Percentiles rank a stretch among this genome's conserved stretches.
phyloP scores from a whole-genome alignment of 2,797 vertebrate genomes.

The Lepus townsendii region DNA sequence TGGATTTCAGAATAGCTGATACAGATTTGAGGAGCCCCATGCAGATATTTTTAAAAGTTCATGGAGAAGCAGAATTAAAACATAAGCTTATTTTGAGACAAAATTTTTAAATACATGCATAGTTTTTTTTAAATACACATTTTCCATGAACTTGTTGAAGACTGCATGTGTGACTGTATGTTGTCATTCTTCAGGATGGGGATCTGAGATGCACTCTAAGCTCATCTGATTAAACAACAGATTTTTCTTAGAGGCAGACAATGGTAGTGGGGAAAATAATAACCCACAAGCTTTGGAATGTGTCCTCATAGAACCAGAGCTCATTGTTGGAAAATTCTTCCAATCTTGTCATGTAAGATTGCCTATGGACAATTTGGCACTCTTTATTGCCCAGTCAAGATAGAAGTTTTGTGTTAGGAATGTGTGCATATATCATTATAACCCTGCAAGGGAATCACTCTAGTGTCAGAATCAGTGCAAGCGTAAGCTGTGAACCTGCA shows the following conservation, averaged over 20 bases:
- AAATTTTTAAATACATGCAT: too few species aligned
- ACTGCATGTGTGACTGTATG: too few species aligned
- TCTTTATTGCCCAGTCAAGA: not conserved
- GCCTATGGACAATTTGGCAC: not conserved
- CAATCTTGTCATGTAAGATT: not conserved
- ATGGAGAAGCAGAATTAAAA: too few species aligned
- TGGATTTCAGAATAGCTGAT: not conserved
- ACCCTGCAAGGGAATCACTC: not conserved
- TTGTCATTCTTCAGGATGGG: not conserved
- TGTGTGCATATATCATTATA: not conserved
- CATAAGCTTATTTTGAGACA: too few species aligned
- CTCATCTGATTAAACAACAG: not conserved
- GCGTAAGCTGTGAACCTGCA: not conserved
- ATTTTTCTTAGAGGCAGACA: not conserved
- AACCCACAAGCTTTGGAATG: not conserved
- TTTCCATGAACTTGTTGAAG: too few species aligned
- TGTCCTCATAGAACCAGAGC: not conserved
- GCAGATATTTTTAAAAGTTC: too few species aligned
- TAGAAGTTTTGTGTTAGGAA: not conserved
- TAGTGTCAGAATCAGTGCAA: not conserved
- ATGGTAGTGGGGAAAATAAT: not conserved
- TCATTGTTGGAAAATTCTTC: conserved; percentile 2
- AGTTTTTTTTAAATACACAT: too few species aligned
- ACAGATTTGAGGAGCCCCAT: not conserved
- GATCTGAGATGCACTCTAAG: not conserved